Evolutionary conservation across 1,140 invertebrate genomes (phyloP).

Genomic region (Drosophila truncata): DNA sequence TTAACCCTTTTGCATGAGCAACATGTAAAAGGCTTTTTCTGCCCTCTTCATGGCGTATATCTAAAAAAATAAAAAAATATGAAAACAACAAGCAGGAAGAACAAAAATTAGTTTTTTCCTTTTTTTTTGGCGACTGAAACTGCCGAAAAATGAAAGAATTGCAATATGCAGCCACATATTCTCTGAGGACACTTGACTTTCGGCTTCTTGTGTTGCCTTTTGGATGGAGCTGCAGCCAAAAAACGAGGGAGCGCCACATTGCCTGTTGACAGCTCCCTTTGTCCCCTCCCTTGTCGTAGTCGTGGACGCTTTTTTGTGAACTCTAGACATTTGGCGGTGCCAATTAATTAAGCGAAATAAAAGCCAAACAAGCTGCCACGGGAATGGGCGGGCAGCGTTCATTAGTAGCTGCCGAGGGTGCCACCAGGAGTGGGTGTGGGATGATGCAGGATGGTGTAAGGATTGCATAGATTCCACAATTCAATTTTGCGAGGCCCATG

Average conservation of each 20-base stretch:
- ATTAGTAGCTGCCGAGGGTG: slow-evolving; percentile 50
- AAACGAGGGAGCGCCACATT: slow-evolving; percentile 9
- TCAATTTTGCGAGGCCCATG: slow-evolving; percentile 67
- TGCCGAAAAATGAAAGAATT: slow-evolving; percentile 82
- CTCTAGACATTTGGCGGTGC: slow-evolving; percentile 67
- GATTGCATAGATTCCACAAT: slow-evolving; percentile 53
- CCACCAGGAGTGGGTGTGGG: background rate
- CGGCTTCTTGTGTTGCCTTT: slow-evolving; percentile 58
- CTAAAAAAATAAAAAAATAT: slow-evolving; percentile 31
- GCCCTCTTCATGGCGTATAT: slow-evolving; percentile 28
- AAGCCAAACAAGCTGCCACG: slow-evolving; percentile 64
- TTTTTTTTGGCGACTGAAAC: slow-evolving; percentile 56
- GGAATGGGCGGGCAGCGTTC: slow-evolving; percentile 56
- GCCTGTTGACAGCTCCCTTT: slow-evolving; percentile 67
- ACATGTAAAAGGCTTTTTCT: slow-evolving; percentile 59
- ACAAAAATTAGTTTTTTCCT: slow-evolving; percentile 66
- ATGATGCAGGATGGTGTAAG: background rate
- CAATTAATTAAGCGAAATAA: slow-evolving; percentile 85
- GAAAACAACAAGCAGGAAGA: slow-evolving; percentile 30
- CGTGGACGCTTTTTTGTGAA: slow-evolving; percentile 45
- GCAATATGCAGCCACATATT: slow-evolving; percentile 78
- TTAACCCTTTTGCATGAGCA: slow-evolving; percentile 75
- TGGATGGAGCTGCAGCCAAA: slow-evolving; percentile 46
- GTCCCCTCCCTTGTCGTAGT: slow-evolving; percentile 33
- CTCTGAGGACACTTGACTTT: slow-evolving; percentile 81